These are phyloP conservation scores for Alloscopus bannaensis DNA, from an alignment of 2,888 invertebrate species.

Conservation along the genomic window DNA sequence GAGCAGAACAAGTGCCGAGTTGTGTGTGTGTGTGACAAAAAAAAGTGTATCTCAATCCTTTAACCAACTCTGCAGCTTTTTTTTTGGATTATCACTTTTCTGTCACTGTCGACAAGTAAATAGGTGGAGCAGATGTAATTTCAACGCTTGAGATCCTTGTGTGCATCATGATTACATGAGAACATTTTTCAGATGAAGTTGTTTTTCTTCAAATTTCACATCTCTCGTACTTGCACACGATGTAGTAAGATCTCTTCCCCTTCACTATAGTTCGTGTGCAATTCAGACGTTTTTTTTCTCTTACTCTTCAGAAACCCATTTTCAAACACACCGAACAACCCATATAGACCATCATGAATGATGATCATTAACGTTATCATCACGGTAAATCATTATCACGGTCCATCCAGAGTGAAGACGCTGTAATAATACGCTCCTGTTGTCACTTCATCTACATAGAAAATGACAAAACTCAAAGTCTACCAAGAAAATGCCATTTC, in stretches of 20 bases:
- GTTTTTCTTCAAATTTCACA: constrained; percentile 44
- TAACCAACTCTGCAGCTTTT: constrained; percentile 1
- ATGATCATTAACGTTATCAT: constrained; percentile 35
- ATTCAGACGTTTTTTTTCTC: too few relatives aligned
- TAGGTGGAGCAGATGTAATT: constrained; percentile 67
- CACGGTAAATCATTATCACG: constrained; percentile 6
- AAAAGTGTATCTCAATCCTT: constrained; percentile 23
- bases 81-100: constrained; percentile 12
- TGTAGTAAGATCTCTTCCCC: too few relatives aligned
- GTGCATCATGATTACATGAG: constrained; percentile 44
- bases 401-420: constrained; percentile 40
- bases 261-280: too few relatives aligned
- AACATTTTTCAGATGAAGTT: constrained; percentile 14
- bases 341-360: constrained; percentile 23
- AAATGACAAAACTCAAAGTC: too few relatives aligned
- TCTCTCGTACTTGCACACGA: constrained; percentile 46
- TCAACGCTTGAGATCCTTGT: constrained; percentile 62
- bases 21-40: constrained; percentile 60
- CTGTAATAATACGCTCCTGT: constrained; percentile 10
- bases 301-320: too few relatives aligned
- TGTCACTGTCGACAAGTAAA: constrained; percentile 62
- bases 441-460: constrained; percentile 47
- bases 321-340: too few relatives aligned
- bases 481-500: background rate
- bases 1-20: constrained; percentile 48